These are phyloP conservation scores for Ametastegia equiseti DNA, from an alignment of 2,888 invertebrate species.

Conservation along the genomic window DNA sequence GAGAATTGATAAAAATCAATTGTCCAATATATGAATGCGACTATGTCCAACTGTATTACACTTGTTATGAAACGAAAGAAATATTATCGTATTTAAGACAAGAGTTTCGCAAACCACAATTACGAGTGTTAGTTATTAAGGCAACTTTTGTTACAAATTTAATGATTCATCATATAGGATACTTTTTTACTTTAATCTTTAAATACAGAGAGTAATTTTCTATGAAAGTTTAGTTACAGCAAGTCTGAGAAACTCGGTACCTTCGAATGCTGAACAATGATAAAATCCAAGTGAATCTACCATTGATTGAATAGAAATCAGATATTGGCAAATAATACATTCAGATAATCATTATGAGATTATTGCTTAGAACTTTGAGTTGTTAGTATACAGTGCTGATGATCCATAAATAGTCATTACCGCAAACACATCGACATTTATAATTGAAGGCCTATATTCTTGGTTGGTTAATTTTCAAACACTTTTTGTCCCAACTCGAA, in stretches of 20 bases:
- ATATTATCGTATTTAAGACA: constrained; percentile 46
- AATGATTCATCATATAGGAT: constrained; percentile 55
- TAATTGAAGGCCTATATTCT: not conserved
- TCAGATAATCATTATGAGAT: constrained; percentile 21
- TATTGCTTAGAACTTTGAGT: constrained; percentile 30
- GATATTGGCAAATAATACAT: constrained; percentile 8
- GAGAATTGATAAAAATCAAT: not conserved
- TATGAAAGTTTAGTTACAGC: constrained; percentile 43
- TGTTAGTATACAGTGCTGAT: constrained; percentile 14
- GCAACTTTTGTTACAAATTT: constrained; percentile 68
- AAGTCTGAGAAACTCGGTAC: constrained; percentile 43
- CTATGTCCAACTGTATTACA: constrained; percentile 46
- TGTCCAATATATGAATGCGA: not conserved
- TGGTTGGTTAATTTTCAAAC: not conserved
- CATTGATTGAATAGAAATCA: not conserved
- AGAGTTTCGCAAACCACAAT: constrained; percentile 50
- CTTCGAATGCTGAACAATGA: constrained; percentile 12
- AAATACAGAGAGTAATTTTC: constrained; percentile 47
- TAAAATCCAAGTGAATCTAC: not conserved
- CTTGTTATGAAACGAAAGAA: constrained; percentile 38
- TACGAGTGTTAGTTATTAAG: constrained; percentile 66
- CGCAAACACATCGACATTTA: not conserved
- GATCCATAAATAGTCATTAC: not conserved
- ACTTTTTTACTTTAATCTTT: constrained; percentile 47
- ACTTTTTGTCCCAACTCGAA: not conserved